Evolutionary conservation across 2,113 vertebrate genomes (phyloP).

Genomic region (Motacilla tschutschensis): DNA sequence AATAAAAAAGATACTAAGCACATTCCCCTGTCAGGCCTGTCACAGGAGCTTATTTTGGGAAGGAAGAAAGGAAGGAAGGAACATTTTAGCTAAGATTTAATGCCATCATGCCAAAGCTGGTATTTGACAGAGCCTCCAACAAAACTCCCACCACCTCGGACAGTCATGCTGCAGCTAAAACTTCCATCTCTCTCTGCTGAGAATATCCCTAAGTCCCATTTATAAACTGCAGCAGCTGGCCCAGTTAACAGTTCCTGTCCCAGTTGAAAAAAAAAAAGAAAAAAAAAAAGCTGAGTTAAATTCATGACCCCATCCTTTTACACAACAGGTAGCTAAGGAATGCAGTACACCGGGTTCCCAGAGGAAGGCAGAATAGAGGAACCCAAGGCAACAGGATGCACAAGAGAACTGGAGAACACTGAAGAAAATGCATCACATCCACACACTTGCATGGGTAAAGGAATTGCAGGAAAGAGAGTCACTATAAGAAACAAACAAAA

Average conservation of each 20-base stretch:
- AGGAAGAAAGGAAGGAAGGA: constrained; percentile 7
- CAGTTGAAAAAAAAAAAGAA: background rate
- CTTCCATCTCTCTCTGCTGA: background rate
- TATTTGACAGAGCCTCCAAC: constrained; percentile 34
- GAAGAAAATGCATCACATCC: background rate
- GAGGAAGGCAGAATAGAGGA: background rate
- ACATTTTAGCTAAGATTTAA: constrained; percentile 22
- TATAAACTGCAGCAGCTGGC: constrained; percentile 2
- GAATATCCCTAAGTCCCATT: background rate
- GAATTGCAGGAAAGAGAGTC: background rate
- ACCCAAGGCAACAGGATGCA: background rate
- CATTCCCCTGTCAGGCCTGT: constrained; percentile 8
- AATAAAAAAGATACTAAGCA: background rate
- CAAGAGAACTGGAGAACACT: background rate
- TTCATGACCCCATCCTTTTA: background rate
- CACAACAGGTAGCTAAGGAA: background rate
- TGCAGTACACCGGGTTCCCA: background rate
- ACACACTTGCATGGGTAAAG: background rate
- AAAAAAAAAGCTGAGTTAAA: background rate
- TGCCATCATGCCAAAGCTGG: constrained; percentile 9
- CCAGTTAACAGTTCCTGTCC: background rate
- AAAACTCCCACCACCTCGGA: constrained; percentile 32
- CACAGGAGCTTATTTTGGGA: constrained; percentile 20
- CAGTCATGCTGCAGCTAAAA: background rate
- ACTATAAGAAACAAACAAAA: background rate